Conservation (phyloP, 1,140 invertebrate genomes). For the Brachionus manjavacas region DNA sequence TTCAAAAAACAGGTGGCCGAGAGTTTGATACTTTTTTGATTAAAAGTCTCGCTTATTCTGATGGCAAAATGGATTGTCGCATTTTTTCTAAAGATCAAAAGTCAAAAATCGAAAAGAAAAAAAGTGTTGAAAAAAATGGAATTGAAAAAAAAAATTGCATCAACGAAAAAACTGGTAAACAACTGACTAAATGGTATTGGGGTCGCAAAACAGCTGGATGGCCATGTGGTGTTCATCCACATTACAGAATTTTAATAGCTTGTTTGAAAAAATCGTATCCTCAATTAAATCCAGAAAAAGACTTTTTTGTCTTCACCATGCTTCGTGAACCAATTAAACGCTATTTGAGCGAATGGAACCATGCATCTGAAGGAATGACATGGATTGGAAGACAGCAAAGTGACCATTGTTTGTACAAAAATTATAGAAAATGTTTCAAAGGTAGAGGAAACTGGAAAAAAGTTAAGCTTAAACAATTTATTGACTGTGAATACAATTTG, state of each 20-base stretch:
- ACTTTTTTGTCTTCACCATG: neutral
- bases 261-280: conserved; percentile 56
- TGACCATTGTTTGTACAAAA: neutral
- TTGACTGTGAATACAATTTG: conserved; percentile 81
- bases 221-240: conserved; percentile 93
- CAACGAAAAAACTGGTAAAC: conserved; percentile 53
- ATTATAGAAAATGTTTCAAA: conserved; percentile 13
- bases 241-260: conserved; percentile 90
- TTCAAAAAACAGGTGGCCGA: conserved; percentile 50
- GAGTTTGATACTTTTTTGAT: conserved; percentile 89
- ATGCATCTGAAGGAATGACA: neutral
- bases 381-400: neutral
- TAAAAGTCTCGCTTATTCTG: conserved; percentile 77
- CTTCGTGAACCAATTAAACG: neutral
- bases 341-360: neutral
- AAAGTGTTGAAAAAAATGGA: neutral
- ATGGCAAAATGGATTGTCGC: conserved; percentile 52
- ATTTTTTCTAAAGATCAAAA: neutral
- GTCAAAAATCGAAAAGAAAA: neutral
- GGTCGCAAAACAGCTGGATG: conserved; percentile 98
- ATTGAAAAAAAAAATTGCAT: conserved; percentile 50
- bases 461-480: conserved; percentile 71
- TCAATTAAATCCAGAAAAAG: neutral
- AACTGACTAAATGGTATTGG: conserved; percentile 73
- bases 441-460: neutral